phyloP scores from a whole-genome alignment of 2,797 vertebrate species.

The Liasis olivaceus region DNA sequence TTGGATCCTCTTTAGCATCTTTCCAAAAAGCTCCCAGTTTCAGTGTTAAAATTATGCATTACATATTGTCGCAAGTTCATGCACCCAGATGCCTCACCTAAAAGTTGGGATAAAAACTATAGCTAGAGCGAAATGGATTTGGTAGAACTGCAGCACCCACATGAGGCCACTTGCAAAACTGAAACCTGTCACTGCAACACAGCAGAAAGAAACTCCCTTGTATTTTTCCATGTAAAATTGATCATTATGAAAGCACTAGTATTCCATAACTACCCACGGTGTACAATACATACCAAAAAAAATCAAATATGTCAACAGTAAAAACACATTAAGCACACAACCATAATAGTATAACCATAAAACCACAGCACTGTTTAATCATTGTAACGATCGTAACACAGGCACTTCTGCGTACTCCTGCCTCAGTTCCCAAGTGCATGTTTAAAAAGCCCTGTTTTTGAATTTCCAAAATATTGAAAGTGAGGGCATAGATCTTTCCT shows the following conservation, averaged over 20 bases:
- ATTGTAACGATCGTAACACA: not conserved
- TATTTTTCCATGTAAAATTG: not conserved
- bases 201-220: not conserved
- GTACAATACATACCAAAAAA: not conserved
- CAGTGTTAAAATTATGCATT: not conserved
- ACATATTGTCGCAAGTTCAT: not conserved
- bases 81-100: not conserved
- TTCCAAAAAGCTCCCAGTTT: not conserved
- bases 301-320: not conserved
- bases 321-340: not conserved
- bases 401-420: not conserved
- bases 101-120: not conserved
- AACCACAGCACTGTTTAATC: not conserved
- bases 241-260: not conserved
- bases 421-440: not conserved
- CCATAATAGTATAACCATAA: not conserved
- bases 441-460: not conserved
- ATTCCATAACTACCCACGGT: not conserved
- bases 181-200: not conserved
- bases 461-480: not conserved
- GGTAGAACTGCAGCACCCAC: constrained; percentile 15
- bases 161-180: constrained; percentile 25
- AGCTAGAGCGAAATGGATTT: not conserved
- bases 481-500: not conserved
- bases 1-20: not conserved